A percentile compares a stretch with the other conserved stretches of the same genome.
These are phyloP conservation scores for Hypomesus transpacificus DNA, from an alignment of 2,113 vertebrate genomes.

Conservation along the genomic window DNA sequence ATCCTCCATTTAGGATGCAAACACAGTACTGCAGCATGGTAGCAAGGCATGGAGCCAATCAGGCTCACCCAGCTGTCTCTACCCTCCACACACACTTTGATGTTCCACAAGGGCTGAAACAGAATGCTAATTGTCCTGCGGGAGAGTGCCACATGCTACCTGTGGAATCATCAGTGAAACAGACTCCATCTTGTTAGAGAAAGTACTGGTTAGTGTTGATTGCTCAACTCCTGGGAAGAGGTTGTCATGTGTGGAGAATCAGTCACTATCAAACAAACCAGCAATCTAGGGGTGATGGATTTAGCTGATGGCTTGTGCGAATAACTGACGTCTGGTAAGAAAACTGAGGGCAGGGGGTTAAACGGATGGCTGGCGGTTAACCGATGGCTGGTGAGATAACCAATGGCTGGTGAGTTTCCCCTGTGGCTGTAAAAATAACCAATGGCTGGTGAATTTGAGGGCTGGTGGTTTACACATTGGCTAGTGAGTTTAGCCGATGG, in stretches of 20 bases:
- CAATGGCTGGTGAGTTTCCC: too few relatives aligned
- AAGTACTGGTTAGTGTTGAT: background rate
- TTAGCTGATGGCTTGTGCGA: too few relatives aligned
- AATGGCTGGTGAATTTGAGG: too few relatives aligned
- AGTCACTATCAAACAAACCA: too few relatives aligned
- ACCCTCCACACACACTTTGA: conserved; percentile 56
- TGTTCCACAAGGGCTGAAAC: conserved; percentile 48
- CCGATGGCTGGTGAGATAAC: too few relatives aligned
- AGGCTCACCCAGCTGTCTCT: conserved; percentile 52
- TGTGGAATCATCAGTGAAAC: conserved; percentile 29
- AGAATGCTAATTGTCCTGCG: conserved; percentile 55
- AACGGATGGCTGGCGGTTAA: too few relatives aligned
- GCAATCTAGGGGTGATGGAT: too few relatives aligned
- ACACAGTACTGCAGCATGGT: conserved; percentile 30
- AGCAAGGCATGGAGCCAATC: conserved; percentile 50
- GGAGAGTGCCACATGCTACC: conserved; percentile 33
- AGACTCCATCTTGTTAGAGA: conserved; percentile 26
- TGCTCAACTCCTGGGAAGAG: background rate
- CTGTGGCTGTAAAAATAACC: too few relatives aligned
- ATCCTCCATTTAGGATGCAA: conserved; percentile 46
- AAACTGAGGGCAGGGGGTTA: too few relatives aligned
- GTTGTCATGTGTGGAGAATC: background rate
- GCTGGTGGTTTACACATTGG: too few relatives aligned
- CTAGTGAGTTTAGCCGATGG: too few relatives aligned
- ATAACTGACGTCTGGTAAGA: too few relatives aligned